Base-by-base conservation (phyloP, 2,797 vertebrate species). In the Microctenopoma steveboyesi region DNA sequence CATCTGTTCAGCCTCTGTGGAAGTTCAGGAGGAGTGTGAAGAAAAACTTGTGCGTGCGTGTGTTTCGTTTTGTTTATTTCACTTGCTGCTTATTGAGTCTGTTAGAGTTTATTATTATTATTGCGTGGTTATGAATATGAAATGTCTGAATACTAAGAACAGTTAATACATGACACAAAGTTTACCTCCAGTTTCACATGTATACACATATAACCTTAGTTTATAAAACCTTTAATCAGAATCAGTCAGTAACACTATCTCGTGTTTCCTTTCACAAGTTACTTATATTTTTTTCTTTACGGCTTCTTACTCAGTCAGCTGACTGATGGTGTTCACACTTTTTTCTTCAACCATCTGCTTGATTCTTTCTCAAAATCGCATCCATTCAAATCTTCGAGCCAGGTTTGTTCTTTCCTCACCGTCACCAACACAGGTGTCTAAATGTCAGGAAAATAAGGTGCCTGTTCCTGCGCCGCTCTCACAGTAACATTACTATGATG, bases 1-100 rank as follows among this genome's bases (percentile, higher is more conserved):
- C 81, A 84, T 84, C 79, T 85, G 81, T 73, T 81, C 84, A 64
- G 72, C 74, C 69, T 84, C 77, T 40, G 47, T 74, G 69, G 80
- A 86, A 73, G 79, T 86, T 88, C 74, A 79, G 43, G 9, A 35
- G 2, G 30, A 76, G 82, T 79, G 61, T 81, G 48, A 68, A 69
- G 10, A 54, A 22, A 52, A 64, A 62, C 18, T 46, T 30, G 33
- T 27, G 56, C 27, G 52, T 60, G 69, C 28, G 35, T 28, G 51
- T 54, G 43, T 64, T 35, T 46, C 1, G 16, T n/a, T 7, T 9
- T 18, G 7, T 40, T 52, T 13, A 30, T 51, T 18, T 2, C 14
- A 22, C 64, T 45, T 71, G 37, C 16, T 33, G 56, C 22, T 47
- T 64, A 47, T 33, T 35, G 30, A 54, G 43, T 62, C 45, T 33